Evolutionary conservation across 1,140 invertebrate genomes (phyloP), one percentile per base, ranked within the genome.

Genomic region (Pararge aegeria): DNA sequence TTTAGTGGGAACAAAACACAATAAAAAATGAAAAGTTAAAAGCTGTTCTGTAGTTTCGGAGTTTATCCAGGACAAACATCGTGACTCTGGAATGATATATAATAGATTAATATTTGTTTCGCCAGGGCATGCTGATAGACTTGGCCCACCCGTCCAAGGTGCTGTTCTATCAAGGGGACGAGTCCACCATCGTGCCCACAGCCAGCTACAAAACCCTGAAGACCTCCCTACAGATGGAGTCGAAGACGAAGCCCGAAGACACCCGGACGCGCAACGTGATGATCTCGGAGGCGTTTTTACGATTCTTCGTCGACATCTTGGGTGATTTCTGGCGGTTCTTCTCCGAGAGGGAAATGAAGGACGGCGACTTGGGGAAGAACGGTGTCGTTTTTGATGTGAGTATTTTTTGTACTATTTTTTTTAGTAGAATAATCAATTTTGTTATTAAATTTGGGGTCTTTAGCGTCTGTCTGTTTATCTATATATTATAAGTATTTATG

Each of bases 261-360:
- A 72, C 71, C 4, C 89, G 90, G 56, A 90, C 86, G 2, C 79
- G 92, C n/a, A 94, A 94, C 78, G 87, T 94, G 53, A 90, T 94
- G 75, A 92, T 94, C 18, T 92, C 93, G 0, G 94, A 95, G 80
- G 93, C 94, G 1, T 94, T 95, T 70, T 69, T 95, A 18, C 83
- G 94, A 30, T 92, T 95, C 61, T 95, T 95, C 83, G 92, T 95
- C 0, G 94, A 94, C 62, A 90, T 93, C 16, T 62, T 94, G 42
- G 93, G 93, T 0, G 93, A 94, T 68, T 94, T 93, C 69, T 87
- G 87, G 66, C 85, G 88, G 38, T 92, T 91, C 38, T 86, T 90
- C 65, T 55, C 65, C 0, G 63, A 68, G 0, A 73, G 78, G 0
- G 78, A 79, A 0, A 24, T 78, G 6, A 78, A 68, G 18, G 78